Conservation (phyloP, 1,140 invertebrate species). For the Drosophila ohnishii region DNA sequence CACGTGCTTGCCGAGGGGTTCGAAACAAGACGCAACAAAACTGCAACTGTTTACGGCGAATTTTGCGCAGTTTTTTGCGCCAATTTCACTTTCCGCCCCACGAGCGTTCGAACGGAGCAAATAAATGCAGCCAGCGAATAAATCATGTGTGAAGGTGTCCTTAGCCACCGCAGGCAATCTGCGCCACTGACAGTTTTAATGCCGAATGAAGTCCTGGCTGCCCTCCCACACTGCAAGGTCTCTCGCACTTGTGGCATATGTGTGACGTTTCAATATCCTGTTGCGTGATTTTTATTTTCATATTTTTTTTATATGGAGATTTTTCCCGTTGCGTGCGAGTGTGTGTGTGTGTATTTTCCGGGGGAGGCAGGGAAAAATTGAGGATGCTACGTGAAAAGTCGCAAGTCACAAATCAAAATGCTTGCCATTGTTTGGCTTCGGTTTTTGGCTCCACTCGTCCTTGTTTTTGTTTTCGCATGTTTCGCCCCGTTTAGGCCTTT, state of each 20-base stretch:
- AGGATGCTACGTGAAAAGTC: conserved; percentile 70
- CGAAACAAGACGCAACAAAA: conserved; percentile 46
- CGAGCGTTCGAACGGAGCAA: conserved; percentile 20
- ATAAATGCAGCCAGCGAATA: conserved; percentile 65
- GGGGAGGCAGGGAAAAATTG: conserved; percentile 1
- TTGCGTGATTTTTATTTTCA: conserved; percentile 81
- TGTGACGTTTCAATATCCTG: conserved; percentile 82
- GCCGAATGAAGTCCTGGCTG: conserved; percentile 70
- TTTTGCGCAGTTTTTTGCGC: conserved; percentile 70
- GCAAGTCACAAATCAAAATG: conserved; percentile 80
- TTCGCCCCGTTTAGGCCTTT: conserved; percentile 75
- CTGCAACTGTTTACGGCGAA: conserved; percentile 74
- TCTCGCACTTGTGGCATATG: conserved; percentile 79
- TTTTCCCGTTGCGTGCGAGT: conserved; percentile 39
- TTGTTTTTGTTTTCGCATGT: conserved; percentile 45
- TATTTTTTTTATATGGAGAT: conserved; percentile 72
- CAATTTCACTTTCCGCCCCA: conserved; percentile 54
- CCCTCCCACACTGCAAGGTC: neutral
- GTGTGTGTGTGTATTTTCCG: conserved; percentile 1
- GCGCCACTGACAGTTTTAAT: conserved; percentile 81
- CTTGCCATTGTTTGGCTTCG: conserved; percentile 57
- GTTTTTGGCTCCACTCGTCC: conserved; percentile 29
- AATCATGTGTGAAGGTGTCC: conserved; percentile 80
- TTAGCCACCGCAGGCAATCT: conserved; percentile 72
- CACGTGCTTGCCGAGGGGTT: conserved; percentile 36